These are phyloP conservation scores for Cremastinae sp. DNA, from an alignment of 2,888 invertebrate species.

Conservation along the genomic window DNA sequence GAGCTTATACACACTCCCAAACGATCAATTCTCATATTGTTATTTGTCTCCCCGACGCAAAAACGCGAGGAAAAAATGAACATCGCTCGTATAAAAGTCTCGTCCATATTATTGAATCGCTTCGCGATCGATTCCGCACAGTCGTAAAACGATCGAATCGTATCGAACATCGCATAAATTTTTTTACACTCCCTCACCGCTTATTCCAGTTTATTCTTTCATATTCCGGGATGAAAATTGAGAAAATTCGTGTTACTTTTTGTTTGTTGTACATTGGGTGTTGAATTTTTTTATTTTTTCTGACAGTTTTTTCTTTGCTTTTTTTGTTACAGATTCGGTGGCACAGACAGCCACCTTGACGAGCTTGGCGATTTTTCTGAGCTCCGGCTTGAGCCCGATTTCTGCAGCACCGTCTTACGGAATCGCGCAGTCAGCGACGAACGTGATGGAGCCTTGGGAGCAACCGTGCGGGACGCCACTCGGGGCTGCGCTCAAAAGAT, in stretches of 20 bases:
- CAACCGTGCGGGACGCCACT: conserved; percentile 76
- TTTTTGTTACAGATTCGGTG: conserved; percentile 75
- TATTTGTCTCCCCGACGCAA: conserved; percentile 12
- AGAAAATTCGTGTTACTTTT: not conserved
- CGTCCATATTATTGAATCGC: conserved; percentile 44
- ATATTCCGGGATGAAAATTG: not conserved
- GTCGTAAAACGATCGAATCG: conserved; percentile 36
- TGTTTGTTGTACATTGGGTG: no score
- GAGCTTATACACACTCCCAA: conserved; percentile 26
- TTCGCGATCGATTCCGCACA: conserved; percentile 13
- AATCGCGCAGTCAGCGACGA: conserved; percentile 62
- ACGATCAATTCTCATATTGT: conserved; percentile 47
- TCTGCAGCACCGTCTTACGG: conserved; percentile 72
- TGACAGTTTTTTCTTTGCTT: conserved; percentile 26
- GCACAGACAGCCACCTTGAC: conserved; percentile 77
- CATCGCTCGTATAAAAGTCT: conserved; percentile 25
- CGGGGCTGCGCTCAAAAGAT: conserved; percentile 68
- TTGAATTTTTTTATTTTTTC: conserved; percentile 15
- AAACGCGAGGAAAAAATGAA: no score
- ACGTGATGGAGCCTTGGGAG: conserved; percentile 75
- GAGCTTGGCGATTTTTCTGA: conserved; percentile 76
- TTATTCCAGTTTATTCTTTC: not conserved
- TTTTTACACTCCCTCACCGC: not conserved
- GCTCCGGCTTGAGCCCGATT: conserved; percentile 70
- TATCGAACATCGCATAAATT: conserved; percentile 26